A percentile compares a stretch with the other conserved stretches of the same genome.
These are phyloP conservation scores for Gavialis gangeticus DNA, from an alignment of 2,113 vertebrate genomes.

Conservation along the genomic window DNA sequence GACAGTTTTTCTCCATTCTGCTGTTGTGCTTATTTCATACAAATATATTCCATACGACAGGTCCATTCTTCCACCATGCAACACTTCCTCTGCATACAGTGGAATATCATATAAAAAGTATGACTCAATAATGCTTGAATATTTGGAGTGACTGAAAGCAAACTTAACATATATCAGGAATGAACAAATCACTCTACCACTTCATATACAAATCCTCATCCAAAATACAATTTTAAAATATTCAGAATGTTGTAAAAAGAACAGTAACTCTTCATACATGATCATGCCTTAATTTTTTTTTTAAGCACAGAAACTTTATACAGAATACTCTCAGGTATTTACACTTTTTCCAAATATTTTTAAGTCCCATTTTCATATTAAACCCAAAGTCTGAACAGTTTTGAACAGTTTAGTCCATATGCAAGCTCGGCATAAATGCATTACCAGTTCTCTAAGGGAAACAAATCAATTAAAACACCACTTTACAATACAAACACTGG, in stretches of 20 bases:
- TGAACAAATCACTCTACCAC: not conserved
- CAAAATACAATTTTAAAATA: not conserved
- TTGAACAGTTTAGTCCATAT: not conserved
- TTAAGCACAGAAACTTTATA: not conserved
- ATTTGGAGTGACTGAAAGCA: not conserved
- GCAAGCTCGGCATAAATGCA: not conserved
- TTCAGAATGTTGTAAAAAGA: not conserved
- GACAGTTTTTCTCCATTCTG: not conserved
- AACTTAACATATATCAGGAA: not conserved
- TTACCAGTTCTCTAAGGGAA: not conserved
- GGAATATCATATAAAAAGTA: rapidly evolving
- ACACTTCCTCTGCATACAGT: not conserved
- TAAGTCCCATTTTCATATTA: not conserved
- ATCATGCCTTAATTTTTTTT: not conserved
- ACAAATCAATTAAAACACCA: not conserved
- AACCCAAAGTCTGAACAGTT: not conserved
- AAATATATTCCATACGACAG: not conserved
- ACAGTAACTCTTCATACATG: not conserved
- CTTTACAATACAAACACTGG: rapidly evolving
- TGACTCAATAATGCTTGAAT: not conserved
- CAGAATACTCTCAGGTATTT: not conserved
- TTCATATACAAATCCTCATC: not conserved
- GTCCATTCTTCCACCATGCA: not conserved
- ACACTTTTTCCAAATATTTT: not conserved
- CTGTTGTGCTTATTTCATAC: not conserved